phyloP scores from a whole-genome alignment of 2,113 vertebrate species.

The Carettochelys insculpta region DNA sequence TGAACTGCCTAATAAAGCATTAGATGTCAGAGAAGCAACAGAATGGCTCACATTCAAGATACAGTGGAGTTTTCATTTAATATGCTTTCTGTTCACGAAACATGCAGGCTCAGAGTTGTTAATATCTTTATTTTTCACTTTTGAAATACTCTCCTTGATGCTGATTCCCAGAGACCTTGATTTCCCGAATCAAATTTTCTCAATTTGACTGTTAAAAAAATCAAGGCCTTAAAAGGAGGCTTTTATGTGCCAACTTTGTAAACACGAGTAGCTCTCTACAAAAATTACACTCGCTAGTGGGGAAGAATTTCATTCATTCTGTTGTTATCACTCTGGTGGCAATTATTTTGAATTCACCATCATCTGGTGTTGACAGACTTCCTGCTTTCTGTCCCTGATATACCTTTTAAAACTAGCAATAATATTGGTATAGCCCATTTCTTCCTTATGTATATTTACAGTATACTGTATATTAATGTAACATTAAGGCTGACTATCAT shows the following conservation, averaged over 20 bases:
- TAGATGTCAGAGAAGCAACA: fast-evolving
- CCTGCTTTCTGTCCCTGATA: background rate
- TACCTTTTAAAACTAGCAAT: background rate
- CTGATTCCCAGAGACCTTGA: background rate
- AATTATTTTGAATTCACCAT: background rate
- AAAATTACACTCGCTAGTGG: background rate
- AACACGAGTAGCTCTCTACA: background rate
- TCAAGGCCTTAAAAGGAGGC: background rate
- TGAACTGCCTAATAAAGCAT: background rate
- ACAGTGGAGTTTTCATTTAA: background rate
- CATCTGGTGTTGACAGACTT: background rate
- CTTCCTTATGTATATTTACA: background rate
- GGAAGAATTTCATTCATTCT: background rate
- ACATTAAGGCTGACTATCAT: background rate
- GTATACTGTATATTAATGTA: background rate
- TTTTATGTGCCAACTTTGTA: background rate
- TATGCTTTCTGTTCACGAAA: background rate
- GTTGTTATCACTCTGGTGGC: background rate
- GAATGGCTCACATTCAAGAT: background rate
- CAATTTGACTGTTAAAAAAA: background rate
- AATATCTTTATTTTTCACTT: background rate
- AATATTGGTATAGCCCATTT: background rate
- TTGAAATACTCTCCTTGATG: background rate
- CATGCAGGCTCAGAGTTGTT: background rate
- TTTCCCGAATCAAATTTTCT: background rate